Percentiles rank a stretch among this genome's conserved stretches.
phyloP scores from a whole-genome alignment of 2,113 vertebrate species.

The Brienomyrus longianalis region DNA sequence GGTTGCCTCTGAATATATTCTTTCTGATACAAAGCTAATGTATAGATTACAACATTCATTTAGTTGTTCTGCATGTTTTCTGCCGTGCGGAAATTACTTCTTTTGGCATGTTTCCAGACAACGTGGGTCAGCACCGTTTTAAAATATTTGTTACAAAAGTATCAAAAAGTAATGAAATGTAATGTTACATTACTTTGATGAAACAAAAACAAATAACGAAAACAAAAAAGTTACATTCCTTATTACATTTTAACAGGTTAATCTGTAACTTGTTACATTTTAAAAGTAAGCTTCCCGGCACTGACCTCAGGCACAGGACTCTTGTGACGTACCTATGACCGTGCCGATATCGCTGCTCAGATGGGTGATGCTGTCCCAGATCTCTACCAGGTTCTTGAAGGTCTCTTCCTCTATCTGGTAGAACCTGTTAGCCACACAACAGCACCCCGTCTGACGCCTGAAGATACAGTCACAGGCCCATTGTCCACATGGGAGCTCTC shows the following conservation, averaged over 20 bases:
- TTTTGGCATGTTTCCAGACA: neutral
- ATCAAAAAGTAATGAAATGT: neutral
- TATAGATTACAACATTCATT: neutral
- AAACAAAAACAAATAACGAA: too few relatives aligned
- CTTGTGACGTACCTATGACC: conserved; percentile 38
- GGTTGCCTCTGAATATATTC: neutral
- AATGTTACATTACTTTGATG: neutral
- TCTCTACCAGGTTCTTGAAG: conserved; percentile 18
- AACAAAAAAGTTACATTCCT: neutral
- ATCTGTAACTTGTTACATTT: neutral
- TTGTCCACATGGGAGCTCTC: conserved; percentile 34
- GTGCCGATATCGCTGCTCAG: conserved; percentile 30
- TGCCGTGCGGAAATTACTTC: neutral
- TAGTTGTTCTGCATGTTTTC: neutral
- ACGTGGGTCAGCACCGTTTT: neutral
- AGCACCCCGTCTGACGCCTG: conserved; percentile 48
- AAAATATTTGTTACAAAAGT: neutral
- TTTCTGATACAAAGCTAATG: neutral
- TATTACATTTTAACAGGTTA: neutral
- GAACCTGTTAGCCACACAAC: conserved; percentile 48
- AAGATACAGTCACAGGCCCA: conserved; percentile 58
- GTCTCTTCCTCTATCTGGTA: conserved; percentile 36
- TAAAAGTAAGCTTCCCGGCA: neutral
- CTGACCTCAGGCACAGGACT: neutral
- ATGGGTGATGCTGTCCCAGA: conserved; percentile 27